Evolutionary conservation across 2,797 vertebrate genomes (phyloP).

Genomic region (Hydrocynus forskahlii): DNA sequence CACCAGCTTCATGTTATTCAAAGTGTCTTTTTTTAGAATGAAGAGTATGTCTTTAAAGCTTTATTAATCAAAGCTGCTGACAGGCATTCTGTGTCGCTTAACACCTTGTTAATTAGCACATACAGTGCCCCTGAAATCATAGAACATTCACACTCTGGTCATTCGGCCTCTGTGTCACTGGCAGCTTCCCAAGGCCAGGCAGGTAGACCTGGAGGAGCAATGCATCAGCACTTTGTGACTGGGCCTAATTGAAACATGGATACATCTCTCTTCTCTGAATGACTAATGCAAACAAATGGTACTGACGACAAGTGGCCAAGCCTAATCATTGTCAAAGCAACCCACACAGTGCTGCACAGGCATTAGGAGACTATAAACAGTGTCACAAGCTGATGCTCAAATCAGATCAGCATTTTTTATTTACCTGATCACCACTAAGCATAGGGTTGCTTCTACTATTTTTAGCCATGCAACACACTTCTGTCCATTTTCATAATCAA

Average conservation of each 20-base stretch:
- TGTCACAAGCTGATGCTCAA: not conserved
- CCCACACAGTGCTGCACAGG: constrained; percentile 3
- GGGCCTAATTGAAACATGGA: constrained; percentile 49
- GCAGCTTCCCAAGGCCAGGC: constrained; percentile 36
- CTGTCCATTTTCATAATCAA: not conserved
- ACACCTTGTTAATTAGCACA: not conserved
- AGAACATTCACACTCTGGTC: not conserved
- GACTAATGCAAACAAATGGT: constrained; percentile 26
- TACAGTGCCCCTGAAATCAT: not conserved
- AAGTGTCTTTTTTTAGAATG: not conserved
- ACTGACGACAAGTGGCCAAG: not conserved
- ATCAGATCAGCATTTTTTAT: not conserved
- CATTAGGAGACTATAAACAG: not conserved
- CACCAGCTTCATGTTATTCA: no score
- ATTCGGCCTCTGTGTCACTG: constrained; percentile 40
- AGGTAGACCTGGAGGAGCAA: constrained; percentile 28
- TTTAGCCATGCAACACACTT: not conserved
- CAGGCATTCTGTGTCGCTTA: constrained; percentile 8
- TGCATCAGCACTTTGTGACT: constrained; percentile 41
- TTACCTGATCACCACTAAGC: not conserved
- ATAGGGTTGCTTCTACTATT: not conserved
- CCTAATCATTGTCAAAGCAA: constrained; percentile 31
- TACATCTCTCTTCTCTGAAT: constrained; percentile 32
- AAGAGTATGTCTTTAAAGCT: not conserved
- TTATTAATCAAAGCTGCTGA: not conserved